These are phyloP conservation scores for Loriculus beryllinus DNA, from an alignment of 2,797 vertebrate species.

Conservation along the genomic window DNA sequence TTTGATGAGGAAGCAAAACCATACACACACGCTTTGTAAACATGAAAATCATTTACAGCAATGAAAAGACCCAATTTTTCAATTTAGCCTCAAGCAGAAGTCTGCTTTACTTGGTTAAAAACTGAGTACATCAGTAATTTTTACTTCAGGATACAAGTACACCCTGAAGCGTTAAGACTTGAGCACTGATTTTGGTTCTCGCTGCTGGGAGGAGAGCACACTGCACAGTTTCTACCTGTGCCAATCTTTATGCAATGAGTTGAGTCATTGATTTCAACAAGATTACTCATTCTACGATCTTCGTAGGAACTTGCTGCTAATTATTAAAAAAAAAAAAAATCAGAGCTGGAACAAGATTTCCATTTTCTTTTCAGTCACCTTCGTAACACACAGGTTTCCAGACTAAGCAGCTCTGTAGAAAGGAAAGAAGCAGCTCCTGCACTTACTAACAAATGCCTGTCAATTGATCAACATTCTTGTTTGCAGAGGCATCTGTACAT, in stretches of 20 bases:
- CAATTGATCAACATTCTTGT: neutral
- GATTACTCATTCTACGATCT: neutral
- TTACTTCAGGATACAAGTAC: neutral
- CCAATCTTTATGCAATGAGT: neutral
- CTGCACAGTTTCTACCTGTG: rapidly evolving
- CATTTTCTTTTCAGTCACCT: neutral
- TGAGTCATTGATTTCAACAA: neutral
- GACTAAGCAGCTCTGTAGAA: neutral
- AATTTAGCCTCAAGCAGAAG: neutral
- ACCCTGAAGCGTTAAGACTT: neutral
- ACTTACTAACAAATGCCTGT: neutral
- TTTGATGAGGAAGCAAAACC: neutral
- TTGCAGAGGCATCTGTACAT: neutral
- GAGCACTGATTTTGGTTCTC: neutral
- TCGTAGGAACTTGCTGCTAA: conserved; percentile 17
- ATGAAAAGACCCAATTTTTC: neutral
- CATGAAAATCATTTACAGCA: neutral
- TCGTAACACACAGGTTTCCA: neutral
- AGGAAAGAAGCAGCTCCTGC: neutral
- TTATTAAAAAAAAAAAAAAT: neutral
- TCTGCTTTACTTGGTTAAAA: neutral
- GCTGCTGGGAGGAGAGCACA: neutral
- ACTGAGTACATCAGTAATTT: neutral
- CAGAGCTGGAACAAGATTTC: neutral
- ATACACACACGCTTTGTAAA: neutral